These are phyloP conservation scores for Bryconaethiops microstoma DNA, from an alignment of 2,797 vertebrate genomes.

Conservation along the genomic window DNA sequence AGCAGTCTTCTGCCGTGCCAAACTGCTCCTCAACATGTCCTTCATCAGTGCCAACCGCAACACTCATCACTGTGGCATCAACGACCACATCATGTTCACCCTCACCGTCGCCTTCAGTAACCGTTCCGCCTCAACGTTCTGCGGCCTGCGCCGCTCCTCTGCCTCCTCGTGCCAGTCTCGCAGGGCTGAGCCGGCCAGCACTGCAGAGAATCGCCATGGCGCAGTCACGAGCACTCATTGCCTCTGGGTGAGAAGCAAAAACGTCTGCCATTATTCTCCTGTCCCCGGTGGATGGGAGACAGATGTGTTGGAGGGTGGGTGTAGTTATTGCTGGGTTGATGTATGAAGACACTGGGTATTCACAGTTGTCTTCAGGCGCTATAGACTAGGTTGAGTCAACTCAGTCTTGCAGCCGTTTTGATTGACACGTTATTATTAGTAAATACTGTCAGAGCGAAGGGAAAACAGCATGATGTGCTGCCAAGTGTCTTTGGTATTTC, in stretches of 20 bases:
- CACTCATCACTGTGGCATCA: constrained; percentile 73
- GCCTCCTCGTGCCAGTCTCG: constrained; percentile 77
- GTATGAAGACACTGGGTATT: no score
- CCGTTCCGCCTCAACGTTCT: constrained; percentile 70
- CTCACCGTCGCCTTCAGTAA: constrained; percentile 62
- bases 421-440: not conserved
- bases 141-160: constrained; percentile 71
- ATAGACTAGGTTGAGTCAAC: no score
- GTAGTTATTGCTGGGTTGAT: not conserved
- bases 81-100: constrained; percentile 68
- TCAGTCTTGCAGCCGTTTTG: no score
- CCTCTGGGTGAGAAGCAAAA: constrained; percentile 85
- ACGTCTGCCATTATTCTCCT: constrained; percentile 13
- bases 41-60: constrained; percentile 72
- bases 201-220: constrained; percentile 91
- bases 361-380: no score
- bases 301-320: not conserved
- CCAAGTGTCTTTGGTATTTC: not conserved
- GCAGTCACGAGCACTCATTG: constrained; percentile 92
- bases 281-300: not conserved
- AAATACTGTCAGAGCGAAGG: not conserved
- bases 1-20: constrained; percentile 63
- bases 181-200: constrained; percentile 84
- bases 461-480: not conserved
- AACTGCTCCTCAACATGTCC: constrained; percentile 56